Conservation (phyloP, 2,888 invertebrate species). For the Sipha maydis region DNA sequence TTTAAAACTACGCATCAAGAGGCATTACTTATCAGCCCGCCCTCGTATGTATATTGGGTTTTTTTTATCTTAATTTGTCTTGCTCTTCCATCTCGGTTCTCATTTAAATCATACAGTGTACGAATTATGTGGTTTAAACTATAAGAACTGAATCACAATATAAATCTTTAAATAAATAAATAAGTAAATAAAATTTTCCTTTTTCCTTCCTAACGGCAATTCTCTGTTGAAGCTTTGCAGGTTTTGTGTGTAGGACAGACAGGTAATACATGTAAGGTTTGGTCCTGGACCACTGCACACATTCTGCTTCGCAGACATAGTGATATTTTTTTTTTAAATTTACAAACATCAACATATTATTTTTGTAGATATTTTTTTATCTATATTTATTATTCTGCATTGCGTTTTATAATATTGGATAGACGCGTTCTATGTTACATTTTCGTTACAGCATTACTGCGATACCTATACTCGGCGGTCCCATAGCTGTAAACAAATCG, state of each 20-base stretch:
- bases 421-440: background rate
- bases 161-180: background rate
- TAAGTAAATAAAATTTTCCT: background rate
- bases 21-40: too few species aligned
- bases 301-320: background rate
- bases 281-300: background rate
- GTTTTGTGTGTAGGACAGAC: background rate
- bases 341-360: background rate
- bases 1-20: too few species aligned
- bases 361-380: background rate
- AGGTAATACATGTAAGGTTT: background rate
- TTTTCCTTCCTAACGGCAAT: background rate
- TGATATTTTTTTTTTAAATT: background rate
- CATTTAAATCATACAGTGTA: background rate
- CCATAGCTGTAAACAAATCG: background rate
- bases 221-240: background rate
- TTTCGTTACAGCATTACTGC: background rate
- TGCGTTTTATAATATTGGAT: background rate
- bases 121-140: too few species aligned
- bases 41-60: too few species aligned
- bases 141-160: background rate
- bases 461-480: background rate
- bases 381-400: background rate
- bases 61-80: background rate
- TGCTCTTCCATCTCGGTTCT: background rate